Percentiles rank a stretch among this genome's conserved stretches.
Conservation (phyloP, 2,797 vertebrate genomes). For the Mus spretus region DNA sequence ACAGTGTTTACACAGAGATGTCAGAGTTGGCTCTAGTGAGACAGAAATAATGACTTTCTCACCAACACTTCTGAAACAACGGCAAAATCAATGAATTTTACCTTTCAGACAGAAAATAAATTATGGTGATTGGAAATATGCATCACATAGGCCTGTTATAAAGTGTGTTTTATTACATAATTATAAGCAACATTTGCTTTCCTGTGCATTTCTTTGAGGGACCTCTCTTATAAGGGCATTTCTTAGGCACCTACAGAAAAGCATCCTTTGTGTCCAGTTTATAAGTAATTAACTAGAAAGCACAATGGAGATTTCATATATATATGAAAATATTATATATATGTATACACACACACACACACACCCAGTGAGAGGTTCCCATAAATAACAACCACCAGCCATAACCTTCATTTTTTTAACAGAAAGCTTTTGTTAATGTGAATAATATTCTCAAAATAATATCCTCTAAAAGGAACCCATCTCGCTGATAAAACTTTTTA, state of each 20-base stretch:
- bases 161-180: slow-evolving; percentile 45
- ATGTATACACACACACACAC: background rate
- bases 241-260: background rate
- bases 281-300: background rate
- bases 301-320: background rate
- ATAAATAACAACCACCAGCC: background rate
- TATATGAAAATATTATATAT: background rate
- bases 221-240: background rate
- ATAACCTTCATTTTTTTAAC: slow-evolving; percentile 19
- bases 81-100: background rate
- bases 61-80: background rate
- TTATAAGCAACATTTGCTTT: background rate
- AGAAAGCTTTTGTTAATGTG: background rate
- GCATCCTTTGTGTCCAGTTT: background rate
- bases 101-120: slow-evolving; percentile 39
- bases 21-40: background rate
- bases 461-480: slow-evolving; percentile 41
- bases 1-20: background rate
- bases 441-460: slow-evolving; percentile 6
- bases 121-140: slow-evolving; percentile 25
- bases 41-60: slow-evolving; percentile 30
- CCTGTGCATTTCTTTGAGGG: background rate
- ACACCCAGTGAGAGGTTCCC: background rate
- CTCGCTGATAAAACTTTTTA: slow-evolving; percentile 40
- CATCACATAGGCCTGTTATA: slow-evolving; percentile 32